Evolutionary conservation across 2,888 invertebrate genomes (phyloP).

Genomic region (Holacanthella duospinosa): DNA sequence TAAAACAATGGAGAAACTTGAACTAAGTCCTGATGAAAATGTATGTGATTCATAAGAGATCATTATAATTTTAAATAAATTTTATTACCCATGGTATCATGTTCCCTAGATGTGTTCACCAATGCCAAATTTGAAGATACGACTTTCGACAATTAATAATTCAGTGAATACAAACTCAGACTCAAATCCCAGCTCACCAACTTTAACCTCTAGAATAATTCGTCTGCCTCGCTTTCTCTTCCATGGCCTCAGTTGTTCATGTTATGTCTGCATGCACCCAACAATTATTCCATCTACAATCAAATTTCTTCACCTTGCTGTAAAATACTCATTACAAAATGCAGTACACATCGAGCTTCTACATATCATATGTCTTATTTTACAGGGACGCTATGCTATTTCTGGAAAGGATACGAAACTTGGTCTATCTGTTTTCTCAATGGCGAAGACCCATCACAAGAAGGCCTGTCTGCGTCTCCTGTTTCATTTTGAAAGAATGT

Average conservation of each 20-base stretch:
- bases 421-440: not conserved
- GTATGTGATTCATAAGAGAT: too few relatives aligned
- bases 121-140: not conserved
- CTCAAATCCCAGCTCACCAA: too few relatives aligned
- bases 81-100: not conserved
- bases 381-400: not conserved
- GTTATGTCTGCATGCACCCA: not conserved
- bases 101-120: not conserved
- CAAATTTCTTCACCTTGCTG: not conserved
- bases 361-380: not conserved
- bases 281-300: not conserved
- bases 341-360: too few relatives aligned
- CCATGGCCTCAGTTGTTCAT: not conserved
- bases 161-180: too few relatives aligned
- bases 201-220: not conserved
- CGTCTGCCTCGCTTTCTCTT: not conserved
- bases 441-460: not conserved
- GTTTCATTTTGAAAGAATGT: not conserved
- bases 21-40: not conserved
- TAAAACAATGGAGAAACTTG: not conserved
- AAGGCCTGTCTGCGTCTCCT: not conserved
- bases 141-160: not conserved
- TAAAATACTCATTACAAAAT: too few relatives aligned
- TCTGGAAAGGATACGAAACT: not conserved
- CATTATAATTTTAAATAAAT: not conserved